These are phyloP conservation scores for Lasioglossum oenotherae DNA, from an alignment of 2,888 invertebrate genomes.

Conservation along the genomic window DNA sequence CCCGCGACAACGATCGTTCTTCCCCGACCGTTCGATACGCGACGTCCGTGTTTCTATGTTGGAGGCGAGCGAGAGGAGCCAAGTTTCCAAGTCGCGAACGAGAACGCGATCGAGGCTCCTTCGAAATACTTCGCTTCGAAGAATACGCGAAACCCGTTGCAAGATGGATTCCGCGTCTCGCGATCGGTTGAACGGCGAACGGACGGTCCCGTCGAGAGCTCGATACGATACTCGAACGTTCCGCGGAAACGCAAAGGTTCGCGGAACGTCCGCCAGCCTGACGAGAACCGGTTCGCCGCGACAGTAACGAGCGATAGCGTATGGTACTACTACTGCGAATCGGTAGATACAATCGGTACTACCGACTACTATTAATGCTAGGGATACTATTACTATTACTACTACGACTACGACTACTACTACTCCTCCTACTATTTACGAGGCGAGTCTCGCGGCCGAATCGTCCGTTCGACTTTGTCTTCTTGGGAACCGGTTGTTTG, in stretches of 20 bases:
- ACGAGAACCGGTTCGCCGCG: constrained; percentile 20
- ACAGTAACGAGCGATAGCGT: constrained; percentile 36
- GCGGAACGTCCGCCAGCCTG: constrained; percentile 24
- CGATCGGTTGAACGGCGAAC: not conserved
- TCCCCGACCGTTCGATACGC: not conserved
- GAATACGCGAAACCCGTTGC: not conserved
- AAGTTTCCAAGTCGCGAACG: not conserved
- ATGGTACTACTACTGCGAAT: constrained; percentile 35
- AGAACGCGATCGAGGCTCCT: not conserved
- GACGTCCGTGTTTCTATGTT: not conserved
- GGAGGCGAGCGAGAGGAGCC: not conserved
- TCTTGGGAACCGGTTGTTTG: not conserved
- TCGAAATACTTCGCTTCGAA: not conserved
- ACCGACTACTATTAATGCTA: constrained; percentile 40
- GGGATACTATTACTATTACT: constrained; percentile 37
- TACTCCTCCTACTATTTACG: constrained; percentile 20
- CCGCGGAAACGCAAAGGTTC: constrained; percentile 1
- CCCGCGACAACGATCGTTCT: not conserved
- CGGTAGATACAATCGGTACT: constrained; percentile 21
- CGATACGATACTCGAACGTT: constrained; percentile 1
- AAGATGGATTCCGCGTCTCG: not conserved
- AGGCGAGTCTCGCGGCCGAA: constrained; percentile 2
- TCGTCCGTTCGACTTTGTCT: not conserved
- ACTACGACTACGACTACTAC: constrained; percentile 27
- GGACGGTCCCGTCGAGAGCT: not conserved